Evolutionary conservation across 2,797 vertebrate species (phyloP), one percentile per base, ranked within the genome.

Genomic region (Leucoraja ocellata): DNA sequence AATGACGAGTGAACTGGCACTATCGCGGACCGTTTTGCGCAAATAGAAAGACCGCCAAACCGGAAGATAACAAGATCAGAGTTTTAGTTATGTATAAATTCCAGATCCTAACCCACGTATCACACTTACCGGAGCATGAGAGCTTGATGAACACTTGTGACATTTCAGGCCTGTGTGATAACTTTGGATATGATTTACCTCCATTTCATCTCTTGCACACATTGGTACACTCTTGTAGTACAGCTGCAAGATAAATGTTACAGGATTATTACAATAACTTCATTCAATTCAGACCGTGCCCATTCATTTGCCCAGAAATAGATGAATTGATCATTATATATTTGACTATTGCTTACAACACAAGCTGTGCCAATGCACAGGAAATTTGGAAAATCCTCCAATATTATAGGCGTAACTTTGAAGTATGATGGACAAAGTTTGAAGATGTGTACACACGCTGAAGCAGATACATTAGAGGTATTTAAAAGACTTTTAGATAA

Each of bases 121-220:
- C 46, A 65, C 61, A 92, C 90, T 92, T 39, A 92, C 90, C 63
- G 54, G 23, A 65, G 18, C 18, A 11, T 25, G 39, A 61, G 32
- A 14, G 25, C 78, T 61, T 61, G 5, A 58, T 2, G 90, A 39
- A 39, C 79, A 94, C 94, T 94, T 68, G 93, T 99, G 98, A 28
- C 97, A 99, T 74, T 74, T 74, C 71, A 25, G 71, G 25, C 23
- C 71, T 74, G 21, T 63, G 93, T 99, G 98, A 28, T 98, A 99
- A 94, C 97, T 96, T 94, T 94, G 97, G 94, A 97, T 94, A 6
- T 99, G 98, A 13, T 79, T 96, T 94, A 95, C 95, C 94, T 98
- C 98, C 7, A 93, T 93, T 36, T 97, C 95, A 8, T 94, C 96
- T 92, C 94, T 94, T 25, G 95, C 94, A 23, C 84, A 36, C 93